Base-by-base conservation (phyloP, 2,888 invertebrate species). In the Folsomia candida region DNA sequence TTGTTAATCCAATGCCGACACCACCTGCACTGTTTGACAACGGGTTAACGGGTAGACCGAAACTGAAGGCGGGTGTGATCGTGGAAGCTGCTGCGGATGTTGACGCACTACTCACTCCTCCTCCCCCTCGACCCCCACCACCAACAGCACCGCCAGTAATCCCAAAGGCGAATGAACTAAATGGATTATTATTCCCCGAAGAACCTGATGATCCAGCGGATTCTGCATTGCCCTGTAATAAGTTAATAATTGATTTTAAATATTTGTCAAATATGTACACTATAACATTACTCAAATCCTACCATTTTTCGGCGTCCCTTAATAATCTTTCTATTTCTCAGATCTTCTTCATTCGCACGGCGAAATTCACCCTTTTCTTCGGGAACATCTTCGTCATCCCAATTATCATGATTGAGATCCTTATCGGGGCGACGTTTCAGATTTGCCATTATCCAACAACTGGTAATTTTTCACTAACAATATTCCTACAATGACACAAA, bases 341-440 rank as follows among this genome's bases (percentile, higher is more conserved):
- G 86, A 61, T 91, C 90, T 51, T 88, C 87, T 0, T 87, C 73
- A 1, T 90, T 87, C 20, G 89, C 89, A 79, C 84, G 83, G 79
- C 86, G 85, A 82, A 93, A 93, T 47, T 85, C 86, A 9, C 93
- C 93, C 77, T 89, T 88, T 80, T 92, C 90, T 81, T 93, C 92
- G 0, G 86, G 85, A 64, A 88, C 88, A 1, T 91, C 90, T 68
- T 92, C 92, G 72, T 88, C 84, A 82, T 93, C 89, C 93, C 94
- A 94, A 82, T 94, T 94, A 14, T 91, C 90, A 81, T 91, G 91
- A 83, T 90, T 93, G 76, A 94, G 83, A 70, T 93, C 90, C 25
- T 86, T 86, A 3, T 89, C 87, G 28, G 94, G 92, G 79, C 85
- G 84, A 75, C 94, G 87, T 85, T 94, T 65, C 26, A 65, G 25